These are phyloP conservation scores for Boloria euphrosyne DNA, from an alignment of 2,888 invertebrate species.

Conservation along the genomic window DNA sequence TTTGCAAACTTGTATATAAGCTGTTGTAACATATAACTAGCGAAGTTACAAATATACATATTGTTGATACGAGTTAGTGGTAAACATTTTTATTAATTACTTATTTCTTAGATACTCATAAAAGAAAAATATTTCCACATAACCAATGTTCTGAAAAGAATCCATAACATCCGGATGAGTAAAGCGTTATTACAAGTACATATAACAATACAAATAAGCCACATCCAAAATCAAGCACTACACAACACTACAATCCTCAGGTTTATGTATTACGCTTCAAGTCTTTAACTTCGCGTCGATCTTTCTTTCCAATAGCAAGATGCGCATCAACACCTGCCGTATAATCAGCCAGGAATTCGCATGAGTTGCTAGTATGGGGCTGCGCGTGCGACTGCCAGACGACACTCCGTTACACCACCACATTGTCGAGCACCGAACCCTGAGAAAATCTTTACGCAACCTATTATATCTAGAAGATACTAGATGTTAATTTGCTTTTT, in stretches of 20 bases:
- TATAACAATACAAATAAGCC: constrained; percentile 49
- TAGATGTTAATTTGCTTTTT: constrained; percentile 60
- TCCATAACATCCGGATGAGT: background rate
- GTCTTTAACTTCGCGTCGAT: constrained; percentile 8
- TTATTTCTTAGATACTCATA: too few relatives aligned
- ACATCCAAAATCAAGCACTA: constrained; percentile 42
- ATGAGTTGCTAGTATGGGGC: constrained; percentile 64
- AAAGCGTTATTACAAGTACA: background rate
- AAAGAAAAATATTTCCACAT: too few relatives aligned
- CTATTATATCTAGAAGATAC: constrained; percentile 70
- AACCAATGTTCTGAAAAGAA: too few relatives aligned
- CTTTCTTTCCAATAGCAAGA: constrained; percentile 17
- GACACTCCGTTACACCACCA: constrained; percentile 71
- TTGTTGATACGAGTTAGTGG: too few relatives aligned
- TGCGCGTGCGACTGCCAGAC: constrained; percentile 63
- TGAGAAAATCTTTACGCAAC: constrained; percentile 71
- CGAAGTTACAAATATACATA: too few relatives aligned
- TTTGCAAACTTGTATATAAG: too few relatives aligned
- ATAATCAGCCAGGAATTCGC: constrained; percentile 33
- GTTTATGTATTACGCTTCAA: constrained; percentile 2
- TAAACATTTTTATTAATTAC: too few relatives aligned
- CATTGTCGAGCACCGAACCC: constrained; percentile 78
- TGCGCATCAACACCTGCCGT: constrained; percentile 22
- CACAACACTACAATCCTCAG: constrained; percentile 38
- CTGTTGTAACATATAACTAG: too few relatives aligned